phyloP scores from a whole-genome alignment of 2,888 invertebrate species.

The Laothoe populi region DNA sequence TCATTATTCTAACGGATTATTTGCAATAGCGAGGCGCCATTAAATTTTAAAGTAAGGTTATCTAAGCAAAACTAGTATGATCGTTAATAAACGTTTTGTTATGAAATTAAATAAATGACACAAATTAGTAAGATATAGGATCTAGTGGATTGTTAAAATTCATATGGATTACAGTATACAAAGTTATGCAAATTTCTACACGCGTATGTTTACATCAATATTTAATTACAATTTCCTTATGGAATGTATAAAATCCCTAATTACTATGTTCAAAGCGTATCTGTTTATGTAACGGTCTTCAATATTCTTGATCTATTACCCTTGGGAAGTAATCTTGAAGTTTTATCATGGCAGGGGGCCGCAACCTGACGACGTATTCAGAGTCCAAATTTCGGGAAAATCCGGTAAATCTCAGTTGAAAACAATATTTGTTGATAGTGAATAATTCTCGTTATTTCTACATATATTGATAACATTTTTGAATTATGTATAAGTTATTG shows the following conservation, averaged over 20 bases:
- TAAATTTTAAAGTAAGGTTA: too few relatives aligned
- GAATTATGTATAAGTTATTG: not conserved
- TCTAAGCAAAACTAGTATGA: too few relatives aligned
- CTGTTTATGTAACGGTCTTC: not conserved
- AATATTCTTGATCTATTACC: not conserved
- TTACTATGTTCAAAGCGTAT: not conserved
- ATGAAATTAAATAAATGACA: too few relatives aligned
- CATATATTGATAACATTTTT: not conserved
- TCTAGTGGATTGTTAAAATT: too few relatives aligned
- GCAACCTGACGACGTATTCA: constrained; percentile 6
- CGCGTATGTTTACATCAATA: not conserved
- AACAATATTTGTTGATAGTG: not conserved
- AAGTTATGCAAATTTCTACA: too few relatives aligned
- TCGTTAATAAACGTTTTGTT: too few relatives aligned
- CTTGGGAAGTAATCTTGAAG: not conserved
- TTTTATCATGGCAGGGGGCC: not conserved
- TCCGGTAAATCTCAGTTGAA: not conserved
- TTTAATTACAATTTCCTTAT: not conserved
- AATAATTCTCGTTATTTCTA: not conserved
- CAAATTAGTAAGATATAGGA: too few relatives aligned
- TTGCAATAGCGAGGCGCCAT: too few relatives aligned
- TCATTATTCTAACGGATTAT: too few relatives aligned
- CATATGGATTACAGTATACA: too few relatives aligned
- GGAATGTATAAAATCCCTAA: not conserved
- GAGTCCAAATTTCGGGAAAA: not conserved